Evolutionary conservation across 2,113 vertebrate genomes (phyloP).

Genomic region (Nestor notabilis): DNA sequence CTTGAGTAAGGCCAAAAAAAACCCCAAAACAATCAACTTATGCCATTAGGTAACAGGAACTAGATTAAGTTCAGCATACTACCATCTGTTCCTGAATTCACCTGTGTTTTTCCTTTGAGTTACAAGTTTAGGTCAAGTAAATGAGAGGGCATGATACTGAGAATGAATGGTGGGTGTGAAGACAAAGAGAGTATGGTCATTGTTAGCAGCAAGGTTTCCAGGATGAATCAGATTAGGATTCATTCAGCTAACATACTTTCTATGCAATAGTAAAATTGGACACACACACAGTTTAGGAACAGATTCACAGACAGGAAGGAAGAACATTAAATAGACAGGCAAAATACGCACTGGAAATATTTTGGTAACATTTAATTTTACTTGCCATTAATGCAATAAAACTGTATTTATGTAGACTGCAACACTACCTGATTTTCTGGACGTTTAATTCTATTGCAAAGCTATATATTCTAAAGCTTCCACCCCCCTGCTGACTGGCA

Average conservation of each 20-base stretch:
- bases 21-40: background rate
- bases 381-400: background rate
- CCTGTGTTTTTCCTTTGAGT: slow-evolving; percentile 11
- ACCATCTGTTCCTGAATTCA: slow-evolving; percentile 25
- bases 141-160: background rate
- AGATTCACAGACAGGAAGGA: slow-evolving; percentile 39
- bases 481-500: background rate
- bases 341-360: slow-evolving; percentile 13
- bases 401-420: background rate
- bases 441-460: background rate
- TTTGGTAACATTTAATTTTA: background rate
- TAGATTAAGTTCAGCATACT: background rate
- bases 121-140: slow-evolving; percentile 11
- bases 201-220: slow-evolving; percentile 48
- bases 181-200: slow-evolving; percentile 1
- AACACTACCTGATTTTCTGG: background rate
- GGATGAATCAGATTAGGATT: slow-evolving; percentile 53
- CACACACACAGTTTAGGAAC: background rate
- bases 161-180: slow-evolving; percentile 40
- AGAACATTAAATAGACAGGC: background rate
- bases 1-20: background rate
- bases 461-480: too few species aligned
- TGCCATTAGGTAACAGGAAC: slow-evolving; percentile 25
- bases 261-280: slow-evolving; percentile 2
- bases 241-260: slow-evolving; percentile 45